These are phyloP conservation scores for Hypercompe scribonia DNA, from an alignment of 2,888 invertebrate genomes.

Conservation along the genomic window DNA sequence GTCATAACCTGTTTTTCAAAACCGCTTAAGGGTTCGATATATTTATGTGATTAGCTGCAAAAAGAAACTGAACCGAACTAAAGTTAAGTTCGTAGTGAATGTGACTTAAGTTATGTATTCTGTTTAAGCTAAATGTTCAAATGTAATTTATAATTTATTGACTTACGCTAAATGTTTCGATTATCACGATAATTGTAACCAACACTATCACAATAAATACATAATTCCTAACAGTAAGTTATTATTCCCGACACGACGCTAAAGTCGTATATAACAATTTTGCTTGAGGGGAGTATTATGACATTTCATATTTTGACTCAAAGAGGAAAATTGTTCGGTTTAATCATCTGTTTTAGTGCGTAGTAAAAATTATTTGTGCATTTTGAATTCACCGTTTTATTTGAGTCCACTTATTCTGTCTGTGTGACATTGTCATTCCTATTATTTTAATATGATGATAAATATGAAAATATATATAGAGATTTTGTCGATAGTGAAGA, in stretches of 20 bases:
- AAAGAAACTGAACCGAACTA: background rate
- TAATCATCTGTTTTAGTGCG: background rate
- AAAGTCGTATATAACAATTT: slow-evolving; percentile 51
- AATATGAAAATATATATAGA: background rate
- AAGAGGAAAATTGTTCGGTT: slow-evolving; percentile 6
- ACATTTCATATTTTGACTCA: slow-evolving; percentile 26
- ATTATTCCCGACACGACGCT: slow-evolving; percentile 47
- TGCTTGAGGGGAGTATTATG: slow-evolving; percentile 42
- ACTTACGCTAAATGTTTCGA: slow-evolving; percentile 1
- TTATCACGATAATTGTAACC: slow-evolving; percentile 17
- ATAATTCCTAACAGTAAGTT: slow-evolving; percentile 36
- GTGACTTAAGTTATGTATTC: background rate
- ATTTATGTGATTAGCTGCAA: background rate
- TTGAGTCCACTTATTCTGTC: background rate
- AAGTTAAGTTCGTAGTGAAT: background rate
- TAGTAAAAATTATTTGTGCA: background rate
- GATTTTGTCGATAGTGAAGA: background rate
- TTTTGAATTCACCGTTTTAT: background rate
- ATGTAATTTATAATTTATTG: slow-evolving; percentile 5
- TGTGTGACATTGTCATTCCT: background rate
- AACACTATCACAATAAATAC: slow-evolving; percentile 20
- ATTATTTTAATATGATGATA: background rate
- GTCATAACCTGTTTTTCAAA: slow-evolving; percentile 28
- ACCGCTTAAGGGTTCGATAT: slow-evolving; percentile 3
- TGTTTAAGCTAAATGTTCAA: background rate